phyloP scores from a whole-genome alignment of 2,113 vertebrate species.

The Paraplagusia blochii region DNA sequence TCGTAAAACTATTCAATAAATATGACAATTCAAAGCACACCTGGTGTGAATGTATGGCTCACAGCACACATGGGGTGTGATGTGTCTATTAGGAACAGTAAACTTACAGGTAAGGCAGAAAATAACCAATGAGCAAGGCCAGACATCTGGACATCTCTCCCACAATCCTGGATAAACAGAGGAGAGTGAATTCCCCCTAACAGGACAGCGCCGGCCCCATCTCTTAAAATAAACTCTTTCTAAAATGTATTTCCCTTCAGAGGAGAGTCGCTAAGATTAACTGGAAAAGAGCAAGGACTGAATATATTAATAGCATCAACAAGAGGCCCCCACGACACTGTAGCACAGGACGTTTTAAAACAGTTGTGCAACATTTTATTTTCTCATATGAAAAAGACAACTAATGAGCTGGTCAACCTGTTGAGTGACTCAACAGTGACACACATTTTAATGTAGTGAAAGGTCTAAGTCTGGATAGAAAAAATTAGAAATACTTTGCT shows the following conservation, averaged over 20 bases:
- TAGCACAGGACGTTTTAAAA: not conserved
- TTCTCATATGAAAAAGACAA: too few species aligned
- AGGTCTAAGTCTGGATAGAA: too few species aligned
- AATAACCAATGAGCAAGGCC: slow-evolving; percentile 12
- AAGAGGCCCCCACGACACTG: not conserved
- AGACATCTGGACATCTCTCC: slow-evolving; percentile 29
- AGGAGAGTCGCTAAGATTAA: slow-evolving; percentile 52
- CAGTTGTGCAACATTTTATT: not conserved
- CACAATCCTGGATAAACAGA: slow-evolving; percentile 35
- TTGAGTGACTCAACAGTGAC: too few species aligned
- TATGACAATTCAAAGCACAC: slow-evolving; percentile 1
- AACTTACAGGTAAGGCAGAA: not conserved
- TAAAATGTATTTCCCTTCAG: slow-evolving; percentile 49
- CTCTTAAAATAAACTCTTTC: slow-evolving; percentile 68
- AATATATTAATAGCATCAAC: slow-evolving; percentile 2
- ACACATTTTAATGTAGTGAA: too few species aligned
- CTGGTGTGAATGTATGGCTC: slow-evolving; percentile 3
- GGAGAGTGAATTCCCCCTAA: slow-evolving; percentile 68
- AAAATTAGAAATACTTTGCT: too few species aligned
- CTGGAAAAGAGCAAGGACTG: slow-evolving; percentile 37
- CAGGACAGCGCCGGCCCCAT: slow-evolving; percentile 60
- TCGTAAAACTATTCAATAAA: slow-evolving; percentile 2
- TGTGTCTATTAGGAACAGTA: not conserved
- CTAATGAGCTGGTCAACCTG: too few species aligned
- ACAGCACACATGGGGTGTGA: not conserved